Evolutionary conservation across 2,113 vertebrate genomes (phyloP).

Genomic region (Cygnus atratus): DNA sequence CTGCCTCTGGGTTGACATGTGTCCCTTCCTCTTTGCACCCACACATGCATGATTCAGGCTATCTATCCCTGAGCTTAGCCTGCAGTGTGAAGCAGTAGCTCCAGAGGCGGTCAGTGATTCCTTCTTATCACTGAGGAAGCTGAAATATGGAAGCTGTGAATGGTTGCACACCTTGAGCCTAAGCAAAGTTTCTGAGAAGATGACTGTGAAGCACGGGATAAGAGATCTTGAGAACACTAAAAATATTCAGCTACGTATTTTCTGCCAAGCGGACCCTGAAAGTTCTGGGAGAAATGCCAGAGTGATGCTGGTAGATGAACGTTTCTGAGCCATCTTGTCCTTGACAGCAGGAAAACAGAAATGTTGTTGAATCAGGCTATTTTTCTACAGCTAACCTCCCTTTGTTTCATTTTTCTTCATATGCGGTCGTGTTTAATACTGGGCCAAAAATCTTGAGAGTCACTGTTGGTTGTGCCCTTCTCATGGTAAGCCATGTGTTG

Average conservation of each 20-base stretch:
- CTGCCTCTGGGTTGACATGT: not conserved
- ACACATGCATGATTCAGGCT: not conserved
- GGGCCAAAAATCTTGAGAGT: not conserved
- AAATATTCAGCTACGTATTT: constrained; percentile 35
- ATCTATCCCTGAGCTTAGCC: not conserved
- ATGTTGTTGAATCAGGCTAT: not conserved
- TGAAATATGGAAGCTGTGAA: not conserved
- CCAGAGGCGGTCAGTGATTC: not conserved
- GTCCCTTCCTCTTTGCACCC: not conserved
- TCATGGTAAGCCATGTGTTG: not conserved
- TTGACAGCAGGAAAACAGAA: constrained; percentile 24
- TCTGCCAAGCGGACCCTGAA: constrained; percentile 24
- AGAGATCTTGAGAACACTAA: not conserved
- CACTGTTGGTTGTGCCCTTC: not conserved
- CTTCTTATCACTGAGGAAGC: not conserved
- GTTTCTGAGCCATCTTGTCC: constrained; percentile 15
- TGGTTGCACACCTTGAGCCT: not conserved
- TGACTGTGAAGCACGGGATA: not conserved
- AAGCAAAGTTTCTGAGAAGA: not conserved
- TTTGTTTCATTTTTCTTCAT: not conserved
- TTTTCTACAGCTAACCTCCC: not conserved
- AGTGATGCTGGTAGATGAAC: not conserved
- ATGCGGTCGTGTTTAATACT: not conserved
- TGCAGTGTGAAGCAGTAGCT: not conserved
- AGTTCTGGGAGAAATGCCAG: constrained; percentile 62